These are phyloP conservation scores for Mystacides longicornis DNA, from an alignment of 2,888 invertebrate genomes.

Conservation along the genomic window DNA sequence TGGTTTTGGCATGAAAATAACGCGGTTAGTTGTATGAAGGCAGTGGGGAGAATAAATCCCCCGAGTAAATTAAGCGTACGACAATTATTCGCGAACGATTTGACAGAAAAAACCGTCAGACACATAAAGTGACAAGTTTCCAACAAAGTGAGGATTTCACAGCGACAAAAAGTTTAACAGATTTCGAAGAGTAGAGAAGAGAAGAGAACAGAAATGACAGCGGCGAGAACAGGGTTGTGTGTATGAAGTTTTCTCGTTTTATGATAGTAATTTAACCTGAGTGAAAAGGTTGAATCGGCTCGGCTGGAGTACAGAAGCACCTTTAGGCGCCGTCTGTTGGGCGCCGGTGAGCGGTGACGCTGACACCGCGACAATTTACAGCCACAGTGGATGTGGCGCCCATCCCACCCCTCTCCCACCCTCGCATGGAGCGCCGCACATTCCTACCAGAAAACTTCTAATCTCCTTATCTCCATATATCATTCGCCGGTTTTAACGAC, in stretches of 20 bases:
- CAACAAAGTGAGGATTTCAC: constrained; percentile 3
- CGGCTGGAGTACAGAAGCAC: constrained; percentile 28
- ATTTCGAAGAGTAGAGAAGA: too few species aligned
- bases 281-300: constrained; percentile 6
- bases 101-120: too few species aligned
- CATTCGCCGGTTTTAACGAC: too few species aligned
- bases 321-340: constrained; percentile 27
- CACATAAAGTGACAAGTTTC: background rate
- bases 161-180: constrained; percentile 19
- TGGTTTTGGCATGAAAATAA: too few species aligned
- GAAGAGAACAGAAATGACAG: constrained; percentile 1
- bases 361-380: constrained; percentile 37
- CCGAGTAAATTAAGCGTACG: too few species aligned
- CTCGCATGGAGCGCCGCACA: constrained; percentile 25
- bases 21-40: too few species aligned
- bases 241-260: constrained; percentile 4
- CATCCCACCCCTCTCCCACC: constrained; percentile 29
- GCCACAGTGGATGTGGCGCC: constrained; percentile 43
- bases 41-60: too few species aligned
- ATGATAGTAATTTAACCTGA: constrained; percentile 6
- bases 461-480: too few species aligned
- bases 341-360: constrained; percentile 35
- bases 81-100: too few species aligned
- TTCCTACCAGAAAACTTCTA: too few species aligned
- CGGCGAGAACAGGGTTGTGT: background rate